Percentiles rank a stretch among this genome's conserved stretches.
These are phyloP conservation scores for Magallana nippona DNA, from an alignment of 2,888 invertebrate species.

Conservation along the genomic window DNA sequence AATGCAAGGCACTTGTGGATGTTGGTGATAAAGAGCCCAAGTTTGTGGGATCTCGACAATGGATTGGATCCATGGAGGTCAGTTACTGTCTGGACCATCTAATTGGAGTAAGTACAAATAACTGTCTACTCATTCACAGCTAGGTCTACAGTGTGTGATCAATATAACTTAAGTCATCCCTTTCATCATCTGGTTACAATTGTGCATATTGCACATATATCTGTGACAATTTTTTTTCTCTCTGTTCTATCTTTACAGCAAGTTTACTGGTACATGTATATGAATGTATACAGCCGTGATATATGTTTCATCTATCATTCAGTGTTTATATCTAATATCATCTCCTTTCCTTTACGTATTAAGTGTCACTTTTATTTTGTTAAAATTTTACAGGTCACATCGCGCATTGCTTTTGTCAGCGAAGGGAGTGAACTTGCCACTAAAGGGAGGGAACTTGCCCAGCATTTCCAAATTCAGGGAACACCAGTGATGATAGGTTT, in stretches of 20 bases:
- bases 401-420: slow-evolving; percentile 90
- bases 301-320: no score
- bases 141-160: no score
- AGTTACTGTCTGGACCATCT: slow-evolving; percentile 93
- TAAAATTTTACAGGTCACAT: slow-evolving; percentile 79
- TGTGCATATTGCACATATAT: no score
- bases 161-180: no score
- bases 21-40: slow-evolving; percentile 94
- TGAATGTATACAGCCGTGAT: no score
- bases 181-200: no score
- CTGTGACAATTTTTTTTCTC: no score
- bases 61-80: slow-evolving; percentile 99
- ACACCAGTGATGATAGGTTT: slow-evolving; percentile 99
- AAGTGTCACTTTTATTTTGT: background rate
- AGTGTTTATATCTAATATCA: no score
- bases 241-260: no score
- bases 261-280: no score
- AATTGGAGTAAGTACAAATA: slow-evolving; percentile 80
- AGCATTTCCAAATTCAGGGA: slow-evolving; percentile 95
- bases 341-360: no score
- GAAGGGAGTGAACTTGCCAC: slow-evolving; percentile 90
- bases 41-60: slow-evolving; percentile 94
- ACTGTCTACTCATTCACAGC: no score
- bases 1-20: slow-evolving; percentile 89
- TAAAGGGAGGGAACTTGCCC: slow-evolving; percentile 89